These are phyloP conservation scores for Protonibea diacanthus DNA, from an alignment of 2,797 vertebrate species.

Conservation along the genomic window DNA sequence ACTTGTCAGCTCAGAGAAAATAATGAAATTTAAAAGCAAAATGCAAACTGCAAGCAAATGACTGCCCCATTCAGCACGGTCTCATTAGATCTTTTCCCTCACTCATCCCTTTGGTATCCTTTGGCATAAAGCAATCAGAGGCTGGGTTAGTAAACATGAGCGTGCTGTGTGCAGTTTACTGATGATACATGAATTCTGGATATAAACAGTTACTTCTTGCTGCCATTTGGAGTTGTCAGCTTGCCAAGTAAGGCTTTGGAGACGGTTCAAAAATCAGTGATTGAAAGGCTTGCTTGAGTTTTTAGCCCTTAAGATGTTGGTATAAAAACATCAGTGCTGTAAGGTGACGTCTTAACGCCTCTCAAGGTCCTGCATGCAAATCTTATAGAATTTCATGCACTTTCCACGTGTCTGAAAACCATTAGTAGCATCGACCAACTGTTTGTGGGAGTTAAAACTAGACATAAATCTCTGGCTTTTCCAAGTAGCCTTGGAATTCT, in stretches of 20 bases:
- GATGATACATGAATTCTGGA: constrained; percentile 43
- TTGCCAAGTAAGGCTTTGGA: constrained; percentile 50
- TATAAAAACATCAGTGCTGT: constrained; percentile 24
- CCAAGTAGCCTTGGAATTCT: constrained; percentile 9
- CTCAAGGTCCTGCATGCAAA: constrained; percentile 41
- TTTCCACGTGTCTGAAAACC: constrained; percentile 48
- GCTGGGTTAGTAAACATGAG: constrained; percentile 22
- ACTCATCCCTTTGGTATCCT: constrained; percentile 41
- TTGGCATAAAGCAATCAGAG: constrained; percentile 42
- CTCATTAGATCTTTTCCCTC: constrained; percentile 26
- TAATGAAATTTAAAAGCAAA: constrained; percentile 25
- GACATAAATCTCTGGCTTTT: constrained; percentile 40
- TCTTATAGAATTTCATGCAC: constrained; percentile 3
- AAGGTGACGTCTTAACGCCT: constrained; percentile 14
- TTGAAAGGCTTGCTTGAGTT: constrained; percentile 35
- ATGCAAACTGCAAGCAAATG: constrained; percentile 24
- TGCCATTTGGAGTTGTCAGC: constrained; percentile 47
- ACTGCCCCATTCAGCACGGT: constrained; percentile 22
- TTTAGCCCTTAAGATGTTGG: constrained; percentile 39
- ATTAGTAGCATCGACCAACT: constrained; percentile 43
- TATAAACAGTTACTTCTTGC: constrained; percentile 38
- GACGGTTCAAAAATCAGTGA: constrained; percentile 40
- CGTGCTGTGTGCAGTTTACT: constrained; percentile 22
- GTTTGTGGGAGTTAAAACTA: constrained; percentile 48
- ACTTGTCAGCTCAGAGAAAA: constrained; percentile 24